These are phyloP conservation scores for Cherax quadricarinatus DNA, from an alignment of 1,140 invertebrate genomes.

Conservation along the genomic window DNA sequence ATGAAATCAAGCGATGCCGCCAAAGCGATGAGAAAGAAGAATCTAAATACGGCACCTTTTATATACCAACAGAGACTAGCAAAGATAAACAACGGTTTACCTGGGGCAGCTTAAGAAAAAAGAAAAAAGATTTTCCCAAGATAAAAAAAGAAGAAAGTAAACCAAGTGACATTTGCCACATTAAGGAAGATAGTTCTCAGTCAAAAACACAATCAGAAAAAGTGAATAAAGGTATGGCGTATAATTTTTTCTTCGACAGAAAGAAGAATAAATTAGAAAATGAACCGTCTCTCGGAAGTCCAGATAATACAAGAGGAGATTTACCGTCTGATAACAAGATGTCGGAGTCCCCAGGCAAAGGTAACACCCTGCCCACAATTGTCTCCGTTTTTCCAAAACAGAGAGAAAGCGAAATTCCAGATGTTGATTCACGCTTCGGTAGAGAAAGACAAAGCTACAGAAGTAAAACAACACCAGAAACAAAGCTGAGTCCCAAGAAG, in stretches of 20 bases:
- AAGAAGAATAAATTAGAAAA: conserved; percentile 14
- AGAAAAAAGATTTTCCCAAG: conserved; percentile 4
- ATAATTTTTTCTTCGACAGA: conserved; percentile 29
- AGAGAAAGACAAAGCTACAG: not conserved
- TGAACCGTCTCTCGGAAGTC: not conserved
- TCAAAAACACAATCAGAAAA: not conserved
- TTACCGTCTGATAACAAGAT: not conserved
- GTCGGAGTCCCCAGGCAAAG: not conserved
- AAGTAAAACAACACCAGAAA: conserved; percentile 19
- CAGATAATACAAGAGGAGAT: not conserved
- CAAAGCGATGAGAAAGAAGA: not conserved
- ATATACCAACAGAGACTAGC: conserved; percentile 1
- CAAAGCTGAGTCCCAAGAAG: not conserved
- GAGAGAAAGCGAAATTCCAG: conserved; percentile 5
- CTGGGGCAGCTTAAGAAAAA: conserved; percentile 32
- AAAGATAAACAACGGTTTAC: conserved; percentile 26
- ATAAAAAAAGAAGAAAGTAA: conserved; percentile 1
- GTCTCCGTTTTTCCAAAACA: conserved; percentile 38
- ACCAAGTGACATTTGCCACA: not conserved
- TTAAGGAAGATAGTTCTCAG: not conserved
- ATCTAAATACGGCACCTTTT: not conserved
- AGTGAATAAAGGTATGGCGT: not conserved
- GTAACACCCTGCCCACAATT: conserved; percentile 22
- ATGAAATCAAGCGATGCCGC: conserved; percentile 15
- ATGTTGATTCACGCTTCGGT: not conserved